Base-by-base conservation (phyloP, 2,113 vertebrate genomes). In the Ceratotherium simum region DNA sequence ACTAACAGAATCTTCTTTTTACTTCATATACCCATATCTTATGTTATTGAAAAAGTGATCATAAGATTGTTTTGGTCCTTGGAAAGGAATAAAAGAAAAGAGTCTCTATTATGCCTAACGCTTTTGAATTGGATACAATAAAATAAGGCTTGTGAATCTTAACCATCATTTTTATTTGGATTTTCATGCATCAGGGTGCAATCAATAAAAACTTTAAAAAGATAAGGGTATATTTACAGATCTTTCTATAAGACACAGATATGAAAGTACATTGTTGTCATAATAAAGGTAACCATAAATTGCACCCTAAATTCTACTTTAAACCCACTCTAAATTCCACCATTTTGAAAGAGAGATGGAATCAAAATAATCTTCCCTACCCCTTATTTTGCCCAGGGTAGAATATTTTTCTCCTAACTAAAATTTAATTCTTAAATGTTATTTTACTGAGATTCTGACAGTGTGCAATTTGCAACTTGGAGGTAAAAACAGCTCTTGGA, bases 141-240 rank as follows among this genome's bases (percentile, higher is more conserved):
- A 36, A 31, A 85, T 79, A 56, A 97, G 67, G 16, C 21, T 91
- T 2, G 18, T 8, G 18, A 64, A 1, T 83, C 54, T 91, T 86
- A 91, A 25, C 1, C 31, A 3, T 10, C n/a, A 2, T 67, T 27
- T 48, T 33, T 76, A 6, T 65, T 23, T 81, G 25, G 8, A 13
- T 73, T 46, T 76, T 46, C 27, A 84, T 51, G 36, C 33, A 70
- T 25, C 58, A 87, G 11, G 1, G 1, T 76, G 10, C 16, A 20
- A 58, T 81, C 39, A 95, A 64, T 69, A 72, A 93, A 88, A 95
- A 29, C 46, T 69, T 93, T 10, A 5, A 96, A 82, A 64, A 12
- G 29, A 54, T 84, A 18, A n/a, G 91, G 2, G 3, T 31, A 96
- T 92, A 86, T 89, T 97, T 91, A 62, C 3, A 67, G 54, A 5